Evolutionary conservation across 2,797 vertebrate genomes (phyloP).

Genomic region (Lutjanus campechanus): DNA sequence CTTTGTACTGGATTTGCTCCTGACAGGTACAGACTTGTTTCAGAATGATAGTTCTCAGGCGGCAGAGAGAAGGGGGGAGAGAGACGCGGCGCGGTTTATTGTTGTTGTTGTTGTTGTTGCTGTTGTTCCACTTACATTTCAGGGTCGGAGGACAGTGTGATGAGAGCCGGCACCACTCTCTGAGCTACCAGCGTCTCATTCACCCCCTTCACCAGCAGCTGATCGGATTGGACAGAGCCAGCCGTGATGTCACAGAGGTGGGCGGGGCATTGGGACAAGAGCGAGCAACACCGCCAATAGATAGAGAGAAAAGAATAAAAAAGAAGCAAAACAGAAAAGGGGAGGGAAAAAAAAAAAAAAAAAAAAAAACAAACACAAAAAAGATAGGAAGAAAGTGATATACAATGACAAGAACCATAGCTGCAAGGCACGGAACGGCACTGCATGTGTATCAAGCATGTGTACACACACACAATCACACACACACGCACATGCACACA

Average conservation of each 20-base stretch:
- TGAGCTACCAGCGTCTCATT: slow-evolving; percentile 99
- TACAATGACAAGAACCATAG: slow-evolving; percentile 92
- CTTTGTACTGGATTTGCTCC: slow-evolving; percentile 58
- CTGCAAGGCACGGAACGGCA: slow-evolving; percentile 79
- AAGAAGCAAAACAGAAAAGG: slow-evolving; percentile 79
- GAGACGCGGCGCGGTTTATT: slow-evolving; percentile 84
- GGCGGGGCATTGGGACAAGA: slow-evolving; percentile 92
- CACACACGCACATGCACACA: slow-evolving; percentile 55
- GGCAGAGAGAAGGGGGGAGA: slow-evolving; percentile 83
- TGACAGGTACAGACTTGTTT: slow-evolving; percentile 55
- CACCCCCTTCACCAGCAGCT: slow-evolving; percentile 99
- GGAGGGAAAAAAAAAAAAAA: slow-evolving; percentile 75
- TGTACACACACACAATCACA: slow-evolving; percentile 25
- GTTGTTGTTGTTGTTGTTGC: slow-evolving; percentile 84
- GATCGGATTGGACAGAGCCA: slow-evolving; percentile 91
- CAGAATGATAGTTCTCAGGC: slow-evolving; percentile 58
- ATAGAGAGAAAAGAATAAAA: slow-evolving; percentile 78
- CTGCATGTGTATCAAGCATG: slow-evolving; percentile 73
- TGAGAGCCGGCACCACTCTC: slow-evolving; percentile 99
- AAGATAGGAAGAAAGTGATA: slow-evolving; percentile 90
- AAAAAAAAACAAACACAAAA: slow-evolving; percentile 79
- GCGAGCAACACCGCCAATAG: slow-evolving; percentile 92
- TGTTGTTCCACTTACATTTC: slow-evolving; percentile 99
- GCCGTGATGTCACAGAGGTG: slow-evolving; percentile 94
- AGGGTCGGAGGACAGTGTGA: slow-evolving; percentile 99